Conservation (phyloP, 2,113 vertebrate genomes). For the Recurvirostra avosetta region DNA sequence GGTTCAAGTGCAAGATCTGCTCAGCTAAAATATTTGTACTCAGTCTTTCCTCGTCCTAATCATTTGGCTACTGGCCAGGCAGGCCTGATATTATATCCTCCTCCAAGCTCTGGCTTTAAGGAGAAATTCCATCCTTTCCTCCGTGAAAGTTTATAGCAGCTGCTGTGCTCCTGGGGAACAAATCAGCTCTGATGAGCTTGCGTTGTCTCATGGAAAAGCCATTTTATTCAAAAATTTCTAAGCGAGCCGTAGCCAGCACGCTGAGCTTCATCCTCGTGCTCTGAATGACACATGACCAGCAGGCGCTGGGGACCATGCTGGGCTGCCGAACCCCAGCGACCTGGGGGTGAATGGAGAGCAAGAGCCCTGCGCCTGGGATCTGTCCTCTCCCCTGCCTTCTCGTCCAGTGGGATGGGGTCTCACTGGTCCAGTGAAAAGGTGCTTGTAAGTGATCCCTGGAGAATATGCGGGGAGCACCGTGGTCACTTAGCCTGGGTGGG, state of each 20-base stretch:
- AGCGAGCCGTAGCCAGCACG: neutral
- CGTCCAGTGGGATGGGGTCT: neutral
- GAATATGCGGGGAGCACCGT: neutral
- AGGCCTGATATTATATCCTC: slow-evolving; percentile 1
- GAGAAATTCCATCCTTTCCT: slow-evolving; percentile 44
- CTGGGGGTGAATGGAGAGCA: neutral
- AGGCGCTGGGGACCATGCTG: neutral
- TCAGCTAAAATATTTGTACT: neutral
- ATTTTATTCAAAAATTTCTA: slow-evolving; percentile 14
- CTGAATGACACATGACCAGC: neutral
- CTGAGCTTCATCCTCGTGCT: neutral
- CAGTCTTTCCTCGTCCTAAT: neutral
- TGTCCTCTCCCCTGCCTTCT: neutral
- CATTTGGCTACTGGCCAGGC: slow-evolving; percentile 17
- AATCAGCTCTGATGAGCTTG: slow-evolving; percentile 39
- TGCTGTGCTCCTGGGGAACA: slow-evolving; percentile 47
- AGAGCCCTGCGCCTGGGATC: neutral
- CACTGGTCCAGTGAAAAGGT: neutral
- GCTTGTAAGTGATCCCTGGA: neutral
- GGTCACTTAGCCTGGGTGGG: neutral
- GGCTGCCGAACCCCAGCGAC: neutral
- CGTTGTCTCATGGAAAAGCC: slow-evolving; percentile 40
- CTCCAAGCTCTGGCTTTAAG: neutral
- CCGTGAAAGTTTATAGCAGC: slow-evolving; percentile 23
- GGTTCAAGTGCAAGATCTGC: neutral